These are phyloP conservation scores for Sus cebifrons DNA, from an alignment of 2,797 vertebrate species.

Conservation along the genomic window DNA sequence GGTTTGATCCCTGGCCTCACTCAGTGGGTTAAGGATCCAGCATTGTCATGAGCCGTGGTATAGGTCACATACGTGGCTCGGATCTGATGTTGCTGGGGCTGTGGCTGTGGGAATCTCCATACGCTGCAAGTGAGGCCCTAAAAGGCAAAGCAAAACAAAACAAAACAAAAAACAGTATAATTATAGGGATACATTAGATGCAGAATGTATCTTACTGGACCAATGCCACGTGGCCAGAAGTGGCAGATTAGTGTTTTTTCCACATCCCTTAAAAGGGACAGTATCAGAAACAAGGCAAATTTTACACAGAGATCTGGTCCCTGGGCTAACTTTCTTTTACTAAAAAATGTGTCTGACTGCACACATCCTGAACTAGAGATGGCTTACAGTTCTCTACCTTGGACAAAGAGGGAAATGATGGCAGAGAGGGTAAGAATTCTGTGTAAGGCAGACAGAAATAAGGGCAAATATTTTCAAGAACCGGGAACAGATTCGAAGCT, in stretches of 20 bases:
- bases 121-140: too few species aligned
- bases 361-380: background rate
- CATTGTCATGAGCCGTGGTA: too few species aligned
- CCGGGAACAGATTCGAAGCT: background rate
- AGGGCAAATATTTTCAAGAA: background rate
- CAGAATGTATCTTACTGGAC: background rate
- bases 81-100: too few species aligned
- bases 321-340: background rate
- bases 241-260: background rate
- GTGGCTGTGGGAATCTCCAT: too few species aligned
- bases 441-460: background rate
- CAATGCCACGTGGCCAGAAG: background rate
- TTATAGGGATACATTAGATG: constrained; percentile 37
- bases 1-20: too few species aligned
- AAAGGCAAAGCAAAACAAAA: too few species aligned
- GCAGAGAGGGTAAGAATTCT: background rate
- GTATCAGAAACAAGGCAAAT: background rate
- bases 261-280: background rate
- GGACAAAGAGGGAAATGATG: background rate
- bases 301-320: constrained; percentile 9
- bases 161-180: background rate
- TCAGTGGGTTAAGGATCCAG: too few species aligned
- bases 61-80: too few species aligned
- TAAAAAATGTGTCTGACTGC: background rate
- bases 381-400: background rate